Conservation (phyloP, 2,888 invertebrate genomes). For the Phyllotreta striolata region DNA sequence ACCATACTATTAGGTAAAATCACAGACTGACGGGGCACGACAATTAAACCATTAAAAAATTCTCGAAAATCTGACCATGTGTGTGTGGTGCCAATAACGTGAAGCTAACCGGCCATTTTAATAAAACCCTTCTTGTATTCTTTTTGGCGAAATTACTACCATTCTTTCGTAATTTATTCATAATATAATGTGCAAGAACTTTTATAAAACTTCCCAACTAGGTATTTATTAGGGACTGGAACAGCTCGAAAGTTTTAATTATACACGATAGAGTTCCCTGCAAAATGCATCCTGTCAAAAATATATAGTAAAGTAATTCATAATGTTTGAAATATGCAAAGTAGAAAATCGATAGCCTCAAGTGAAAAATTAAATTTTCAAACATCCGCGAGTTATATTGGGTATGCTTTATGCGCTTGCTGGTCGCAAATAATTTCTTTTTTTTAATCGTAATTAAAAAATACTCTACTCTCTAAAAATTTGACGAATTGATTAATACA, state of each 20-base stretch:
- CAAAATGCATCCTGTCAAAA: constrained; percentile 46
- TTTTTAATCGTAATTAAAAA: neutral
- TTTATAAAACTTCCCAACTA: constrained; percentile 36
- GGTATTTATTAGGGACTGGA: constrained; percentile 39
- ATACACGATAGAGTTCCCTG: constrained; percentile 42
- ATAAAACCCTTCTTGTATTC: constrained; percentile 34
- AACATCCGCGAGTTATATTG: constrained; percentile 44
- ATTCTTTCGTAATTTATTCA: constrained; percentile 43
- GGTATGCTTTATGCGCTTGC: constrained; percentile 32
- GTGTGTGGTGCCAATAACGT: constrained; percentile 33
- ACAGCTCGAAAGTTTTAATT: constrained; percentile 47
- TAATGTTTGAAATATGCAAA: constrained; percentile 49
- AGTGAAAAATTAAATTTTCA: constrained; percentile 54
- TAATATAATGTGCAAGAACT: constrained; percentile 39
- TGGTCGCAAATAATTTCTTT: constrained; percentile 4
- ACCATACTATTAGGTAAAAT: constrained; percentile 27
- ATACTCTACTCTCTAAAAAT: too few species aligned
- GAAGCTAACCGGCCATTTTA: constrained; percentile 29
- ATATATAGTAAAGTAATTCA: constrained; percentile 44
- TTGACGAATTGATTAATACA: too few species aligned
- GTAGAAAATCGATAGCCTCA: constrained; percentile 50
- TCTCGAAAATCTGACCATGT: constrained; percentile 33
- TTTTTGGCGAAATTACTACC: constrained; percentile 42
- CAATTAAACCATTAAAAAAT: constrained; percentile 41
- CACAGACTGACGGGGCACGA: constrained; percentile 29